Evolutionary conservation across 2,888 invertebrate species (phyloP).

Genomic region (Tricholauxania praeusta): DNA sequence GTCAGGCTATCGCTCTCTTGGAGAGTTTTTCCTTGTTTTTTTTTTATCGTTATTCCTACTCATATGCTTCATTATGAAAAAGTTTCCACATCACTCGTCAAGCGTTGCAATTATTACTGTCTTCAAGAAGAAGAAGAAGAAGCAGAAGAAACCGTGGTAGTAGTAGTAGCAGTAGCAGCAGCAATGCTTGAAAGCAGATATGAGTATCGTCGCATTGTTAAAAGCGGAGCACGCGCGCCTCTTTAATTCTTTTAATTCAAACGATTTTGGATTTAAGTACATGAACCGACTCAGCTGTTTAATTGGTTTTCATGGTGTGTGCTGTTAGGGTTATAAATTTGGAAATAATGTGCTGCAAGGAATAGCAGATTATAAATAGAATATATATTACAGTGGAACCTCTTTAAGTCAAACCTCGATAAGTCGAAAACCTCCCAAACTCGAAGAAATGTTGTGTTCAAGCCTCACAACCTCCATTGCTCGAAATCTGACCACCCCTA

Average conservation of each 20-base stretch:
- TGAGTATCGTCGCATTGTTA: slow-evolving; percentile 37
- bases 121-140: slow-evolving; percentile 45
- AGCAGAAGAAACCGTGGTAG: slow-evolving; percentile 9
- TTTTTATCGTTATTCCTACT: slow-evolving; percentile 39
- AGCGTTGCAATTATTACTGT: slow-evolving; percentile 65
- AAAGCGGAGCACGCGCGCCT: slow-evolving; percentile 60
- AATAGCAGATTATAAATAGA: no score
- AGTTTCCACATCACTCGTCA: slow-evolving; percentile 68
- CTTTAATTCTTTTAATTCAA: slow-evolving; percentile 50
- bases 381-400: no score
- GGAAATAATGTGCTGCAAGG: no score
- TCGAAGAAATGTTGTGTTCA: no score
- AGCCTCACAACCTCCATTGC: no score
- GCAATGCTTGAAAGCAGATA: slow-evolving; percentile 55
- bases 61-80: slow-evolving; percentile 56
- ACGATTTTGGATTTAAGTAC: no score
- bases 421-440: no score
- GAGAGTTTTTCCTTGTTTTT: slow-evolving; percentile 20
- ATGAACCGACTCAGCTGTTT: no score
- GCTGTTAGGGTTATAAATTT: no score
- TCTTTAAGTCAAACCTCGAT: no score
- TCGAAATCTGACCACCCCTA: no score
- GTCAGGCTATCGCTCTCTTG: slow-evolving; percentile 4
- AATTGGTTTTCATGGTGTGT: no score
- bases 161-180: slow-evolving; percentile 28